Evolutionary conservation across 2,888 invertebrate species (phyloP), one percentile per base, ranked within the genome.

Genomic region (Drosophila formosana): DNA sequence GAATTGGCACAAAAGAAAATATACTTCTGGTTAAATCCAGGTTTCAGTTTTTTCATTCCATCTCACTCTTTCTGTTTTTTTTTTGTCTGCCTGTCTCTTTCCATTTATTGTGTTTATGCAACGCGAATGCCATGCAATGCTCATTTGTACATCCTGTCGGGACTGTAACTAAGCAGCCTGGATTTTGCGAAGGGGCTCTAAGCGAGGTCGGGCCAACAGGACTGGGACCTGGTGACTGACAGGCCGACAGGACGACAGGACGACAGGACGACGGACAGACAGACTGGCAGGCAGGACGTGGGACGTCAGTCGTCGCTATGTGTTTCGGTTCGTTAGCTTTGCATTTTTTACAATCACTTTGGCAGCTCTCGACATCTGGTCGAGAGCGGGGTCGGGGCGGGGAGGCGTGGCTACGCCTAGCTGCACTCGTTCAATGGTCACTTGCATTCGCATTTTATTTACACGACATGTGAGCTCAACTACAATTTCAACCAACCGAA

Each of bases 281-380:
- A 49, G n/a, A 18, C 49, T 30, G 41, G 18, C 41, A 43, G 41
- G 7, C 13, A 11, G 45, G 88, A 78, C 72, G 55, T 70, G 65
- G 50, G 71, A 66, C 72, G 88, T 80, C 79, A 72, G 65, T 78
- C 83, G 84, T 73, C 81, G 86, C 86, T 82, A 88, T 88, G 86
- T 83, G 81, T 76, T 85, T 80, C 89, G 84, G 89, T 85, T 89
- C 89, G 89, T 89, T 84, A 84, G 83, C 70, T 85, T 85, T 82
- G 83, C 74, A 89, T 84, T 84, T 84, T 76, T 79, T 80, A 82
- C 84, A 89, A 86, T 89, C 84, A 89, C 89, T 88, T 85, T 88
- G 88, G 61, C 78, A 83, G 73, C 45, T 34, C 56, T 68, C 70
- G 64, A 53, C 75, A 61, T 53, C 75, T 65, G 70, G 52, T 43